phyloP scores from a whole-genome alignment of 2,797 vertebrate genomes.

The Typhlichthys subterraneus region DNA sequence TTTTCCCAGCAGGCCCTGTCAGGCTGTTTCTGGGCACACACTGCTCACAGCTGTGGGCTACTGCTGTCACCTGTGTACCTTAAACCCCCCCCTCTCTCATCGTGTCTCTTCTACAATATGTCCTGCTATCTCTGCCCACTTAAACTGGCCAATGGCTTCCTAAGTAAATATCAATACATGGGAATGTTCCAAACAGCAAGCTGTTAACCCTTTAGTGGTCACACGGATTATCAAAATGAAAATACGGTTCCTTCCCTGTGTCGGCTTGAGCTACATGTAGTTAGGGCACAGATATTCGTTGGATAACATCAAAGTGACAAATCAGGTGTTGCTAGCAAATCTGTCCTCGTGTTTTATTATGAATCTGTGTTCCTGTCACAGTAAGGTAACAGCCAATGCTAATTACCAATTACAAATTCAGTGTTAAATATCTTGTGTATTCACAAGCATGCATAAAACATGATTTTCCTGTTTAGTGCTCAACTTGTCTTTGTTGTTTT shows the following conservation, averaged over 20 bases:
- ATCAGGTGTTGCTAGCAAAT: too few species aligned
- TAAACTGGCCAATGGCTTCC: neutral
- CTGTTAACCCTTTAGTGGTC: neutral
- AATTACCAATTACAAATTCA: too few species aligned
- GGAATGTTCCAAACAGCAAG: neutral
- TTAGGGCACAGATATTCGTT: too few species aligned
- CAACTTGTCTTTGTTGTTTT: neutral
- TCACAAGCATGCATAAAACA: neutral
- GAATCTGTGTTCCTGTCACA: too few species aligned
- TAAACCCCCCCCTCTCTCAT: constrained; percentile 40
- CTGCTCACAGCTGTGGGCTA: constrained; percentile 70
- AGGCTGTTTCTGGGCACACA: constrained; percentile 69
- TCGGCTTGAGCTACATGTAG: too few species aligned
- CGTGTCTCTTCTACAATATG: constrained; percentile 8
- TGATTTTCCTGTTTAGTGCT: neutral
- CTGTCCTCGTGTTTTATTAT: too few species aligned
- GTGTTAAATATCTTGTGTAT: too few species aligned
- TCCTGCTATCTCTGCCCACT: constrained; percentile 5
- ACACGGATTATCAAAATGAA: too few species aligned
- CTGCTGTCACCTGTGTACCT: constrained; percentile 71
- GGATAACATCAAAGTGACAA: too few species aligned
- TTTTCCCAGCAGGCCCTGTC: constrained; percentile 75
- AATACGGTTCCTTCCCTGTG: too few species aligned
- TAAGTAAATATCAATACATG: constrained; percentile 1
- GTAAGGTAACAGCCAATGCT: too few species aligned